A percentile compares a stretch with the other conserved stretches of the same genome.
phyloP scores from a whole-genome alignment of 2,113 vertebrate genomes.

The Polyodon spathula region DNA sequence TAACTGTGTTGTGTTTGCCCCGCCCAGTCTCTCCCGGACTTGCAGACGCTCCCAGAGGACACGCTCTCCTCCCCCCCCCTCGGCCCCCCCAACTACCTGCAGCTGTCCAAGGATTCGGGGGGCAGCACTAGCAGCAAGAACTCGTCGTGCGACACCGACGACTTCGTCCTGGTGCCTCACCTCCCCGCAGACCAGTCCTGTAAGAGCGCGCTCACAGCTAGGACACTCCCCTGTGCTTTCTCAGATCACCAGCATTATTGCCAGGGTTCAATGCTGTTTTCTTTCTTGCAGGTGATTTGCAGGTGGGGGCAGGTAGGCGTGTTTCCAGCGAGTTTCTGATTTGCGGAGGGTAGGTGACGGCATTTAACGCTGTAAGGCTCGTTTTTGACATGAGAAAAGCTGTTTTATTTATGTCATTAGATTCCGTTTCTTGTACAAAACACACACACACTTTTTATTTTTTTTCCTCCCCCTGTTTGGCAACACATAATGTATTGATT shows the following conservation, averaged over 20 bases:
- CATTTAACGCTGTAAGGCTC: too few species aligned
- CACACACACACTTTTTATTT: too few species aligned
- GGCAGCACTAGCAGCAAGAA: slow-evolving; percentile 91
- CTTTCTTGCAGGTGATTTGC: slow-evolving; percentile 68
- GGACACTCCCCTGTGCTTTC: too few species aligned
- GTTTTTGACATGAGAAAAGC: too few species aligned
- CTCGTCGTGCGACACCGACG: slow-evolving; percentile 90
- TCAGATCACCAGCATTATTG: too few species aligned
- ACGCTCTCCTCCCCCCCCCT: slow-evolving; percentile 81
- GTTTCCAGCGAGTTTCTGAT: slow-evolving; percentile 84
- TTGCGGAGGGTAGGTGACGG: slow-evolving; percentile 77
- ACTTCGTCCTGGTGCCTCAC: slow-evolving; percentile 93
- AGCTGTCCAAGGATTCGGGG: slow-evolving; percentile 89
- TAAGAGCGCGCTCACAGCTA: too few species aligned
- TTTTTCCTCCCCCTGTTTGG: too few species aligned
- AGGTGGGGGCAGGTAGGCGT: slow-evolving; percentile 62
- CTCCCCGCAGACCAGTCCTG: slow-evolving; percentile 79
- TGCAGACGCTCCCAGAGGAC: slow-evolving; percentile 87
- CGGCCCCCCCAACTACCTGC: slow-evolving; percentile 86
- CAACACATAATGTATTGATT: too few species aligned
- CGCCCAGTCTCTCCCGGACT: slow-evolving; percentile 83
- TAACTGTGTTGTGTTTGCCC: slow-evolving; percentile 15
- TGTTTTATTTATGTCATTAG: too few species aligned
- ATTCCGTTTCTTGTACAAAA: too few species aligned
- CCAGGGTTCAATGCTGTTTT: too few species aligned